Evolutionary conservation across 1,140 invertebrate species (phyloP), one percentile per base, ranked within the genome.

Genomic region (Stegodyphus mimosarum): DNA sequence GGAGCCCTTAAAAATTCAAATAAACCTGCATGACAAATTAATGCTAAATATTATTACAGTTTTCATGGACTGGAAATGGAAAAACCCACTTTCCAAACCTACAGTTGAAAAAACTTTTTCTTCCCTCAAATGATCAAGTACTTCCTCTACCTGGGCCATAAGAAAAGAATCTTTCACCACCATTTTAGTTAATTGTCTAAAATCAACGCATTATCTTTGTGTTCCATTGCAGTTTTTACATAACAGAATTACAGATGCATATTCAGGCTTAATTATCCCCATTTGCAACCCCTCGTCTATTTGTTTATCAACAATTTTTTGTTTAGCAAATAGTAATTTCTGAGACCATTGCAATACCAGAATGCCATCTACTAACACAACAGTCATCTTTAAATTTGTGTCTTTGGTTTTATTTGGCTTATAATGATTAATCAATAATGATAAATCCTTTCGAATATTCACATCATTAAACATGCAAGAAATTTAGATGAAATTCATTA

Each of bases 11-110:
- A 55, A 81, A 81, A 81, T 71, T 81, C 60, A 71, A 13, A 55
- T 50, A 48, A 15, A 60, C 69, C 51, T 15, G 6, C 17, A 70
- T 81, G 67, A 11, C n/a, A 48, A 11, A 51, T 66, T 55, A 81
- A 81, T 17, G 64, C 18, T 33, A 17, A 17, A 49, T 81, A 83
- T 72, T 66, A 55, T 10, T n/a, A 17, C 52, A n/a, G 11, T 83
- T 72, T 55, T 83, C n/a, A 7, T 70, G 48, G 10, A 81, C 15
- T 55, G 6, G 55, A 70, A 18, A 53, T 71, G 79, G 17, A 71
- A 55, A 71, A 71, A 71, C 15, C 5, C 79, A 51, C 71, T 81
- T 52, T 81, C 72, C 9, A 71, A 71, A 71, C 33, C 79, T 17
- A 81, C 10, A 11, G 5, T 53, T 4, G 66, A 49, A 18, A 81